Evolutionary conservation across 2,113 vertebrate genomes (phyloP), one percentile per base, ranked within the genome.

Genomic region (Anhinga rufa): DNA sequence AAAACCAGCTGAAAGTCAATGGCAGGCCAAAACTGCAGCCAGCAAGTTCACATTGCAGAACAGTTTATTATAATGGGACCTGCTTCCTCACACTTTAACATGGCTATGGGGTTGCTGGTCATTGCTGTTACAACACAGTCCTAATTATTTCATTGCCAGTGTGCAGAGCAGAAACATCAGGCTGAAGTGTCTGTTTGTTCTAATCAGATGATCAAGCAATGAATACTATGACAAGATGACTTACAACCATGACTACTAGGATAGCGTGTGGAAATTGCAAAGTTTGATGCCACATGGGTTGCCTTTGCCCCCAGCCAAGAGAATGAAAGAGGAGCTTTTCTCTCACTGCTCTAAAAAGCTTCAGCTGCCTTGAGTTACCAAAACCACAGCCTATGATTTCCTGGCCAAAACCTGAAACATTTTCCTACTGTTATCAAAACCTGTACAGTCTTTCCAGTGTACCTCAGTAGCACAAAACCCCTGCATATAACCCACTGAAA

Each of bases 61-160:
- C 5, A 76, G 38, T n/a, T 79, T 34, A 51, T 17, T 11, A 14
- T 3, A 26, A 31, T 0, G 0, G 79, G 38, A 57, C 2, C 24
- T 26, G 19, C 15, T 74, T 72, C 19, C 13, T 71, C 9, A 3
- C 3, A 1, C 29, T 75, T 75, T 22, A 40, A 20, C 0, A 0
- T n/a, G 21, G 20, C 46, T 28, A 0, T 9, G 13, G 17, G 9
- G 2, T 25, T 42, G 12, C n/a, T 76, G 29, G 34, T 26, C n/a
- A 24, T 29, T 55, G 24, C 34, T 46, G 11, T 72, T 68, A 48
- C 3, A 1, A 31, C 18, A 60, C 7, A 38, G 6, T 6, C 34
- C 46, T 90, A 76, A 83, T 69, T 84, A 46, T 79, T 88, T 72
- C 19, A 55, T 48, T 1, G 0, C 25, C 28, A 28, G 15, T 14